phyloP scores from a whole-genome alignment of 2,888 invertebrate species.

The Celastrina argiolus region DNA sequence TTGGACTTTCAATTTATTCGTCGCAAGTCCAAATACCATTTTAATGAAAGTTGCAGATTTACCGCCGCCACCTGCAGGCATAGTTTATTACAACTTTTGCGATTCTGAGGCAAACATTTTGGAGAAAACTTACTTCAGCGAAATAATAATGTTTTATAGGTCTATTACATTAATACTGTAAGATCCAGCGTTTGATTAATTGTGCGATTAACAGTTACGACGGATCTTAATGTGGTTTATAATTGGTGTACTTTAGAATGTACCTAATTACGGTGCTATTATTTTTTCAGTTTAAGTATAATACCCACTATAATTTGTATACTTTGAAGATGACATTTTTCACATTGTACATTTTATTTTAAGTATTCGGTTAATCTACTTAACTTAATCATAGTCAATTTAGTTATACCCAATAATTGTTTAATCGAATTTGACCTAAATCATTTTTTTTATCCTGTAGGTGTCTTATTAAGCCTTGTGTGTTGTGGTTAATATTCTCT shows the following conservation, averaged over 20 bases:
- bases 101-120: not conserved
- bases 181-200: not conserved
- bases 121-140: not conserved
- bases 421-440: too few relatives aligned
- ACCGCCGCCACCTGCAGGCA: conserved; percentile 27
- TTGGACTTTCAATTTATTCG: conserved; percentile 21
- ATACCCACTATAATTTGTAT: too few relatives aligned
- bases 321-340: too few relatives aligned
- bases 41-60: conserved; percentile 27
- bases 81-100: conserved; percentile 23
- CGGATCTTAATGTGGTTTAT: not conserved
- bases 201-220: not conserved
- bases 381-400: too few relatives aligned
- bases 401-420: too few relatives aligned
- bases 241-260: not conserved
- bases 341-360: too few relatives aligned
- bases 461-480: too few relatives aligned
- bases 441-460: too few relatives aligned
- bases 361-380: too few relatives aligned
- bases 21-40: not conserved
- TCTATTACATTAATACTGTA: not conserved
- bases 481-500: not conserved
- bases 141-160: conserved; percentile 5
- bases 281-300: not conserved
- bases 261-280: not conserved